Base-by-base conservation (phyloP, 2,113 vertebrate genomes). In the Steatornis caripensis region DNA sequence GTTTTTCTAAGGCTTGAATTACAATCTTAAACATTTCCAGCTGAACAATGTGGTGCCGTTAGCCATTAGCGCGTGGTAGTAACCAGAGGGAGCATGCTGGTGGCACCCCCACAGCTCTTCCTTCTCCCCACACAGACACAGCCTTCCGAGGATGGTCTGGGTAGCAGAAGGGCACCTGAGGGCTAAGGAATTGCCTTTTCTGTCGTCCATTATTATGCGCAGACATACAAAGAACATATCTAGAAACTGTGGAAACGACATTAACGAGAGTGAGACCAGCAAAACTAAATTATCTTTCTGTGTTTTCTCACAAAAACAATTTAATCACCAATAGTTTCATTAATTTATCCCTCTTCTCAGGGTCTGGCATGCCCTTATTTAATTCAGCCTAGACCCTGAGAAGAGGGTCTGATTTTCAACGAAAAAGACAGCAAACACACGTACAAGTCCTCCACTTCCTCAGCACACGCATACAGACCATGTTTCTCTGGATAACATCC, bases 1-100 rank as follows among this genome's bases (percentile, higher is more conserved):
- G 12, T 48, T 91, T 88, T 91, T 34, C 34, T 85, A 65, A 87
- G 29, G n/a, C 29, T 74, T 58, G 70, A 83, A 64, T 48, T 94
- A 66, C 10, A 39, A 21, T 30, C 32, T 62, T 45, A 60, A 57
- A 69, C 29, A 13, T 80, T 75, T 78, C 58, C 24, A 53, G 6
- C 34, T 34, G 20, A 89, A 76, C 2, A 1, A 18, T 6, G 21
- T 13, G 24, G 20, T 74, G 32, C 26, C 3, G 4, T 66, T 49
- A 53, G 66, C 27, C 30, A 13, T 34, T 11, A 83, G 37, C 79
- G 72, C 0, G 2, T 39, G 29, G 34, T 2, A 74, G 26, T 46
- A 82, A 71, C 43, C n/a, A 87, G 34, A n/a, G 16, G 10, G 37
- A 66, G 41, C 0, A 0, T 15, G 53, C 58, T 69, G 37, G 34